Conservation (phyloP, 2,113 vertebrate genomes). For the Tragelaphus imberbis region DNA sequence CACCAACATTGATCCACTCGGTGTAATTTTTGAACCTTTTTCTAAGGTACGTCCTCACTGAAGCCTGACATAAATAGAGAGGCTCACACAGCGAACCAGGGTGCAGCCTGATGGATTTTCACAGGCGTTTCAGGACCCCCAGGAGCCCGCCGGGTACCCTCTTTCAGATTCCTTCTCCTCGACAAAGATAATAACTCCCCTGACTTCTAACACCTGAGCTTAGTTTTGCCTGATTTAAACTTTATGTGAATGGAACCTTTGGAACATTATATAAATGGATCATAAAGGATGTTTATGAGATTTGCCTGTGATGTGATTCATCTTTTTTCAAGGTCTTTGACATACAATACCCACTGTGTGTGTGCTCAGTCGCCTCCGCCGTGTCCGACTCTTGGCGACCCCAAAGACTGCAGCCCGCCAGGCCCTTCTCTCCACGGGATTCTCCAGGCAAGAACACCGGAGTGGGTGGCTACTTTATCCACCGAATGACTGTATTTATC, state of each 20-base stretch:
- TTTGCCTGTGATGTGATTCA: neutral
- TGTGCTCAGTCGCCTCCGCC: neutral
- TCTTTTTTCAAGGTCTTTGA: neutral
- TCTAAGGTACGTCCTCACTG: neutral
- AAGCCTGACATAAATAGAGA: neutral
- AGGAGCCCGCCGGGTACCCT: neutral
- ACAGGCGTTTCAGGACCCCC: neutral
- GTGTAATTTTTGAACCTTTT: neutral
- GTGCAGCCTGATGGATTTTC: neutral
- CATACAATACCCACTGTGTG: neutral
- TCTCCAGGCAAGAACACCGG: neutral
- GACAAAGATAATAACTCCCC: neutral
- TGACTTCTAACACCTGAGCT: neutral
- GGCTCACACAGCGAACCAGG: neutral
- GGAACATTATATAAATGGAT: neutral
- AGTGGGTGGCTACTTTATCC: neutral
- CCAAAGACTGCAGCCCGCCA: neutral
- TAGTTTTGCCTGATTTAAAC: neutral
- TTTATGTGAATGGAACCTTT: neutral
- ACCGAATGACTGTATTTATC: neutral
- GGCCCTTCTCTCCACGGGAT: neutral
- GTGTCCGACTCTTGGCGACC: neutral
- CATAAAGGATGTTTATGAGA: neutral
- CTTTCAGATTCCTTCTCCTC: neutral
- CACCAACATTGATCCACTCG: neutral